A percentile compares a stretch with the other conserved stretches of the same genome.
phyloP scores from a whole-genome alignment of 2,888 invertebrate species.

The Scaptomyza parva region DNA sequence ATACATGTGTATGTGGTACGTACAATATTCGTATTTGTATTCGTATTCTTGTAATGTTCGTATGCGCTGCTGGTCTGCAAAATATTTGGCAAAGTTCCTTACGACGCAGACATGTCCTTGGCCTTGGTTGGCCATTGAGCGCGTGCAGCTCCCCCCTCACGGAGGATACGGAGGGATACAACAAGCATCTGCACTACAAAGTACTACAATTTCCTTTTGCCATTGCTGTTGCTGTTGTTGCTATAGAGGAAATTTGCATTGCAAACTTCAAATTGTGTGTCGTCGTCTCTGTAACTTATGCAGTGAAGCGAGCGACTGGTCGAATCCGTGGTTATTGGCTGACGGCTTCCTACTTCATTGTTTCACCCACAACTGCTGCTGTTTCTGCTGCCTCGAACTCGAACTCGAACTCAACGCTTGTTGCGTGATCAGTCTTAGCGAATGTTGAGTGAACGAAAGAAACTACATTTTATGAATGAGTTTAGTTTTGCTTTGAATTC shows the following conservation, averaged over 20 bases:
- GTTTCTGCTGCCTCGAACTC: too few species aligned
- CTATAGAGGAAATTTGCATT: constrained; percentile 73
- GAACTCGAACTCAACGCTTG: constrained; percentile 8
- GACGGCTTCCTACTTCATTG: constrained; percentile 2
- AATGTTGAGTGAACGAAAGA: too few species aligned
- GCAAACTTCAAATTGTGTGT: constrained; percentile 53
- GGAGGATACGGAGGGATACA: constrained; percentile 1
- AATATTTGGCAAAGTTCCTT: constrained; percentile 51
- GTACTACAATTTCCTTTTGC: constrained; percentile 56
- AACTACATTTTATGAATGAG: constrained; percentile 16
- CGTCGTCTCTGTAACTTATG: constrained; percentile 15
- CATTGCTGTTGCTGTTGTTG: constrained; percentile 27
- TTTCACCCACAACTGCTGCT: not conserved
- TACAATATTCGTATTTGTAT: constrained; percentile 2
- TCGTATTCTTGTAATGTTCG: constrained; percentile 13
- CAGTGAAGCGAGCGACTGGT: not conserved
- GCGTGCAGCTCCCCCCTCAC: constrained; percentile 14
- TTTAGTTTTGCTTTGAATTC: not conserved
- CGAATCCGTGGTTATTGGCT: constrained; percentile 6
- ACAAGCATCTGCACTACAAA: constrained; percentile 37
- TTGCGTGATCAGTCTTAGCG: constrained; percentile 4
- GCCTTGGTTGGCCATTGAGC: constrained; percentile 59
- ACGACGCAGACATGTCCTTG: constrained; percentile 66
- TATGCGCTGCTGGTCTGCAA: constrained; percentile 37
- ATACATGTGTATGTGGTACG: not conserved